A percentile compares a stretch with the other conserved stretches of the same genome.
These are phyloP conservation scores for Machimus atricapillus DNA, from an alignment of 2,888 invertebrate genomes.

Conservation along the genomic window DNA sequence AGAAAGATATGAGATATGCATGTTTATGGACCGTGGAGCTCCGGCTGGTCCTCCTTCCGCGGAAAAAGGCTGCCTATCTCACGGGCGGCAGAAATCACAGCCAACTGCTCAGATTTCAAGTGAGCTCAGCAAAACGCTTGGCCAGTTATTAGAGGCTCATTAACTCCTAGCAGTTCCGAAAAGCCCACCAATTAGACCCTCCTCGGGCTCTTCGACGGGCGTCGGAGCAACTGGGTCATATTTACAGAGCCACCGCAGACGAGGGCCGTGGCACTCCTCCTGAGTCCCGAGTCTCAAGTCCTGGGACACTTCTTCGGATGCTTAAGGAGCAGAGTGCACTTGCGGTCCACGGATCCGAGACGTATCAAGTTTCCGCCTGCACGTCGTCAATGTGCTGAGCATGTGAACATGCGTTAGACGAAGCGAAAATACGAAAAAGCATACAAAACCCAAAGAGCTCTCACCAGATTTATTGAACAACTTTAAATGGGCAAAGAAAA, in stretches of 20 bases:
- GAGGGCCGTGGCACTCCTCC: background rate
- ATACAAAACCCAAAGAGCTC: background rate
- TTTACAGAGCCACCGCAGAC: background rate
- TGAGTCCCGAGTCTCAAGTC: background rate
- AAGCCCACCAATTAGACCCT: background rate
- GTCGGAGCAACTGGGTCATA: background rate
- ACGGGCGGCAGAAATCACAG: background rate
- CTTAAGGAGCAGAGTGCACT: background rate
- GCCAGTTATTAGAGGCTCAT: constrained; percentile 13
- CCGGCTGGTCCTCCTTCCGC: background rate
- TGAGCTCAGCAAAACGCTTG: background rate
- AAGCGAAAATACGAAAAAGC: background rate
- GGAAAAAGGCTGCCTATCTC: background rate
- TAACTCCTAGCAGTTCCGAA: background rate
- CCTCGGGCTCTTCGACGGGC: background rate
- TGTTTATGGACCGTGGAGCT: background rate
- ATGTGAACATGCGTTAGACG: background rate
- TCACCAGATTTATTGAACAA: background rate
- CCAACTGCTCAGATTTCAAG: background rate
- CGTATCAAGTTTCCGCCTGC: background rate
- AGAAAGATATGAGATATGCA: background rate
- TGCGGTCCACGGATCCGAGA: background rate
- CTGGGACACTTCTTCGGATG: background rate
- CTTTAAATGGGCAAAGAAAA: background rate
- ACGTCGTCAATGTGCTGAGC: background rate